These are phyloP conservation scores for Melanchra persicariae DNA, from an alignment of 2,888 invertebrate species.

Conservation along the genomic window DNA sequence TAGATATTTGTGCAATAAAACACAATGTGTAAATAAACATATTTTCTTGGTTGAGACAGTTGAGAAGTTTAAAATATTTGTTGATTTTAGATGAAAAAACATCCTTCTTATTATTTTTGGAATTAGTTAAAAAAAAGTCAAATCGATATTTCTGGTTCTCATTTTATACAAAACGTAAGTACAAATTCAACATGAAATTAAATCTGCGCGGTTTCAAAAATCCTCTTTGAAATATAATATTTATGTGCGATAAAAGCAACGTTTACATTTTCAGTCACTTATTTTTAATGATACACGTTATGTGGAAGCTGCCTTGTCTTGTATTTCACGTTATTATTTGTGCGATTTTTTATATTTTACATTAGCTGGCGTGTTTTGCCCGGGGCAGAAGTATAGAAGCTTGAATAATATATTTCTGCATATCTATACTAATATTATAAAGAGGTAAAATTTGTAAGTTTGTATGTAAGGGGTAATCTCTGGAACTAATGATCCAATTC, in stretches of 20 bases:
- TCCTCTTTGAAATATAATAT: neutral
- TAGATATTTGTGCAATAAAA: neutral
- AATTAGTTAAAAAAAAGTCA: neutral
- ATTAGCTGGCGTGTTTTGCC: neutral
- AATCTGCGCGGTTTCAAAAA: slow-evolving; percentile 1
- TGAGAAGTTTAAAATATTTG: neutral
- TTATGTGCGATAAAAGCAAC: neutral
- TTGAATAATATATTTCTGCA: neutral
- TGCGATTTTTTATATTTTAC: neutral
- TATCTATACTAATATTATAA: no score
- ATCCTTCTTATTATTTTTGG: neutral
- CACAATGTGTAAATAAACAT: neutral
- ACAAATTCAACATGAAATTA: neutral
- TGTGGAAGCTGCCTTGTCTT: neutral
- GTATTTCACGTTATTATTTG: slow-evolving; percentile 12
- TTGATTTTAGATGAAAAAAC: neutral
- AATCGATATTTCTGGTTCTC: no score
- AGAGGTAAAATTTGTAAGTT: no score
- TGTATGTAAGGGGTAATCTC: no score
- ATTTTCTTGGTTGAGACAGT: neutral
- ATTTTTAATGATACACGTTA: slow-evolving; percentile 40
- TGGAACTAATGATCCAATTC: no score
- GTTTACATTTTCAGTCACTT: slow-evolving; percentile 23
- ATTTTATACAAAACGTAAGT: neutral
- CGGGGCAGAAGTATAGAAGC: no score